phyloP scores from a whole-genome alignment of 2,113 vertebrate genomes.

The Canis aureus region DNA sequence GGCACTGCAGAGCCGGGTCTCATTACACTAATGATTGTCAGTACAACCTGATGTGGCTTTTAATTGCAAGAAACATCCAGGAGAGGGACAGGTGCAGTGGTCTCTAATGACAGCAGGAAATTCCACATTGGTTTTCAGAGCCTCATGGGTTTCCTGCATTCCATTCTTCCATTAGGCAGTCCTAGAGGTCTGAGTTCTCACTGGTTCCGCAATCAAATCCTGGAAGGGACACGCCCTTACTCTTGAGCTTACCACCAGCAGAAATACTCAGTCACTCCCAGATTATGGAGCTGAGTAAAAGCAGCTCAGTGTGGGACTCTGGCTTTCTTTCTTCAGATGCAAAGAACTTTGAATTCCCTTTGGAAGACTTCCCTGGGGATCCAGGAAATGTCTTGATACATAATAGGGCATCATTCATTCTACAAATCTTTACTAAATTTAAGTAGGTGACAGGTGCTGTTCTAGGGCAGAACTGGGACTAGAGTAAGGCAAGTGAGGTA shows the following conservation, averaged over 20 bases:
- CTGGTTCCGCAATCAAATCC: not conserved
- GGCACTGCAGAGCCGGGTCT: not conserved
- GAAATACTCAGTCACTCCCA: conserved; percentile 59
- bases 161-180: not conserved
- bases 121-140: not conserved
- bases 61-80: not conserved
- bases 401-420: not conserved
- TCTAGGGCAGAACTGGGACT: not conserved
- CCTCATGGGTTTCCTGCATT: not conserved
- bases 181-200: conserved; percentile 23
- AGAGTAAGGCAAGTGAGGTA: not conserved
- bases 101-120: not conserved
- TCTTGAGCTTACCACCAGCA: not conserved
- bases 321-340: conserved; percentile 56
- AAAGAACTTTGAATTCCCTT: not conserved
- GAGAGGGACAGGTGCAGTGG: not conserved
- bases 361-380: not conserved
- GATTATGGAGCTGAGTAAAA: not conserved
- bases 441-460: not conserved
- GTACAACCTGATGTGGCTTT: not conserved
- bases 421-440: not conserved
- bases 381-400: conserved; percentile 56
- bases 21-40: accelerated
- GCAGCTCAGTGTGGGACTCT: not conserved
- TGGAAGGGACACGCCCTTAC: not conserved